Evolutionary conservation across 2,888 invertebrate species (phyloP).

Genomic region (Eudemis profundana): DNA sequence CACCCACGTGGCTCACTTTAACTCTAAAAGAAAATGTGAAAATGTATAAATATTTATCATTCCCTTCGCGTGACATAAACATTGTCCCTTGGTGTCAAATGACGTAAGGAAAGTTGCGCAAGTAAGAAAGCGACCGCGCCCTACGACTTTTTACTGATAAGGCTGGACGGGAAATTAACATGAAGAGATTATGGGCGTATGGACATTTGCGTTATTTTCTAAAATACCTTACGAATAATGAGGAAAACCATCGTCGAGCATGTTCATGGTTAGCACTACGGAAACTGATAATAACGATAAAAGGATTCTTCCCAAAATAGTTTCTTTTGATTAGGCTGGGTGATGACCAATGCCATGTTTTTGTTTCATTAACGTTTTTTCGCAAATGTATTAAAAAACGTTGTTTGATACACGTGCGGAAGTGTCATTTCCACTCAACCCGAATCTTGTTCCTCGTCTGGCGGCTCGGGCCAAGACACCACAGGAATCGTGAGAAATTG

Average conservation of each 20-base stretch:
- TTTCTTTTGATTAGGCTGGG: too few species aligned
- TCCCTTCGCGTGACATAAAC: conserved; percentile 17
- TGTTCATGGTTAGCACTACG: too few species aligned
- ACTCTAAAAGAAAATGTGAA: conserved; percentile 38
- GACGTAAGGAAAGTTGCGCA: conserved; percentile 36
- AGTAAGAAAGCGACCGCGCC: conserved; percentile 38
- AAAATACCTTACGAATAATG: background rate
- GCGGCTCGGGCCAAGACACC: too few species aligned
- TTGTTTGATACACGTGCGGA: too few species aligned
- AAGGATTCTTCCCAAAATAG: too few species aligned
- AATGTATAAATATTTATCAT: conserved; percentile 27
- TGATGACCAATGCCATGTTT: too few species aligned
- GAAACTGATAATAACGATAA: too few species aligned
- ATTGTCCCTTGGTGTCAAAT: conserved; percentile 29
- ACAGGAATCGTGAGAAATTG: too few species aligned
- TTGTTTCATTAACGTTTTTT: too few species aligned
- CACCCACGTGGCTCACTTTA: conserved; percentile 20
- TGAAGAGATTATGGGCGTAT: conserved; percentile 5
- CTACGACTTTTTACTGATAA: conserved; percentile 41
- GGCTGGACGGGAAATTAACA: conserved; percentile 29
- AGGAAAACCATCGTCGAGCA: background rate
- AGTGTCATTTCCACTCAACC: too few species aligned
- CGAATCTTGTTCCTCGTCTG: too few species aligned
- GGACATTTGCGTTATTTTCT: conserved; percentile 18
- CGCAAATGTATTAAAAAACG: too few species aligned